Conservation (phyloP, 1,140 invertebrate genomes). For the Adelges cooleyi region DNA sequence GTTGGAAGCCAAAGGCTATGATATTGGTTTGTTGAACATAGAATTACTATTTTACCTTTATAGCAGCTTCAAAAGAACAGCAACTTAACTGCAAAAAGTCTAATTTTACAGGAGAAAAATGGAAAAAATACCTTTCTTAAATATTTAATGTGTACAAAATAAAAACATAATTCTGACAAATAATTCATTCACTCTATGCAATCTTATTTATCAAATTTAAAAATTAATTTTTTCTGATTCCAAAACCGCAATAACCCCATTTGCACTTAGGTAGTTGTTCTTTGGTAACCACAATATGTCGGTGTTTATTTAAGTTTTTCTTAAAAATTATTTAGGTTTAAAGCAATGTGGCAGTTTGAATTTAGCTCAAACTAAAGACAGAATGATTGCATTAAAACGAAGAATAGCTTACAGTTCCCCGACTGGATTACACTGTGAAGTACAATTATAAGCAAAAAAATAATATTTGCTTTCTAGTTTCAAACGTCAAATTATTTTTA, state of each 20-base stretch:
- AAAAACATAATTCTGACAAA: too few species aligned
- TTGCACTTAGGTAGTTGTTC: too few species aligned
- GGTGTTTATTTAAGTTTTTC: neutral
- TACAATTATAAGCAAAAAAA: constrained; percentile 32
- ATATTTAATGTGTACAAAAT: too few species aligned
- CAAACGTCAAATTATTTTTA: neutral
- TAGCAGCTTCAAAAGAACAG: too few species aligned
- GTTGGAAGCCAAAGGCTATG: constrained; percentile 49
- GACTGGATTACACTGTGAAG: constrained; percentile 45
- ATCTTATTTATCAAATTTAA: too few species aligned
- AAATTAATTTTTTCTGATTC: too few species aligned
- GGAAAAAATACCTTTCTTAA: too few species aligned
- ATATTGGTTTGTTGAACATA: constrained; percentile 46
- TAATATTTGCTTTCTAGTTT: neutral
- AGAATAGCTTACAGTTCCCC: constrained; percentile 44
- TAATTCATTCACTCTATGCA: too few species aligned
- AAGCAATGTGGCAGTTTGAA: constrained; percentile 57
- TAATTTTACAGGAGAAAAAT: too few species aligned
- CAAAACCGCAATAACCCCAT: too few species aligned
- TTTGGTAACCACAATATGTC: neutral
- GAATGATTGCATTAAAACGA: constrained; percentile 52
- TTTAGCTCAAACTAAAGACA: constrained; percentile 58
- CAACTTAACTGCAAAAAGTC: too few species aligned
- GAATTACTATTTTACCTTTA: too few species aligned
- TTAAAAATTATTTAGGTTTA: constrained; percentile 38